These are phyloP conservation scores for Diaprepes abbreviatus DNA, from an alignment of 2,888 invertebrate species.

Conservation along the genomic window DNA sequence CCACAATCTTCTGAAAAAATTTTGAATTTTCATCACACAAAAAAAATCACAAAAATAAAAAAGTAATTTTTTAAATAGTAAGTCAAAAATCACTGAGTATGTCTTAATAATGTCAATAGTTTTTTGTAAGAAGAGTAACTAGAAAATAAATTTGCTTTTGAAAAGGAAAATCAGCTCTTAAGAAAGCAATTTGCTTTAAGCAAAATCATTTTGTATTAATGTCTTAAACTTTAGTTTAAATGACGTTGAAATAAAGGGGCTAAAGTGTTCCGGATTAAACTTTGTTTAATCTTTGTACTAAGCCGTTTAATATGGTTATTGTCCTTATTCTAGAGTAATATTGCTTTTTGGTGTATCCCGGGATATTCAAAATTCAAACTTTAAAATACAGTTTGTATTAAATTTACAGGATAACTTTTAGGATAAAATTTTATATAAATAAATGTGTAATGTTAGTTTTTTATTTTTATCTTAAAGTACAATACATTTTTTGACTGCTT, in stretches of 20 bases:
- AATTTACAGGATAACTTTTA: background rate
- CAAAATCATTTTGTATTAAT: constrained; percentile 2
- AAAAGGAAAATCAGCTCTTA: background rate
- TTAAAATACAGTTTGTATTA: background rate
- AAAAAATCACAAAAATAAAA: no score
- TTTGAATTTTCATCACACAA: no score
- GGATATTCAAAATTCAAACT: background rate
- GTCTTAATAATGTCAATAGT: no score
- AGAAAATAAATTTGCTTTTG: no score
- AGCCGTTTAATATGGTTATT: constrained; percentile 6
- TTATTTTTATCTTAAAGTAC: no score
- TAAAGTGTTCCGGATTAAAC: constrained; percentile 12
- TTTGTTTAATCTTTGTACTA: constrained; percentile 13
- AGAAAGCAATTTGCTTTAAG: background rate
- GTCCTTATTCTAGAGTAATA: background rate
- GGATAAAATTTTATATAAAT: background rate
- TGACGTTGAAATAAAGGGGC: constrained; percentile 13
- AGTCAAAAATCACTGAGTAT: no score
- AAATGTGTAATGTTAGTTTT: no score
- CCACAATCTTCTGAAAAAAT: no score
- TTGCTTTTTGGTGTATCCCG: constrained; percentile 14
- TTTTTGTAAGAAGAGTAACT: no score
- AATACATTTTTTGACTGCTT: no score
- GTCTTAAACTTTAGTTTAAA: constrained; percentile 5
- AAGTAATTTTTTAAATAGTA: no score